Base-by-base conservation (phyloP, 2,888 invertebrate genomes). In the Agonopterix subpropinquella region DNA sequence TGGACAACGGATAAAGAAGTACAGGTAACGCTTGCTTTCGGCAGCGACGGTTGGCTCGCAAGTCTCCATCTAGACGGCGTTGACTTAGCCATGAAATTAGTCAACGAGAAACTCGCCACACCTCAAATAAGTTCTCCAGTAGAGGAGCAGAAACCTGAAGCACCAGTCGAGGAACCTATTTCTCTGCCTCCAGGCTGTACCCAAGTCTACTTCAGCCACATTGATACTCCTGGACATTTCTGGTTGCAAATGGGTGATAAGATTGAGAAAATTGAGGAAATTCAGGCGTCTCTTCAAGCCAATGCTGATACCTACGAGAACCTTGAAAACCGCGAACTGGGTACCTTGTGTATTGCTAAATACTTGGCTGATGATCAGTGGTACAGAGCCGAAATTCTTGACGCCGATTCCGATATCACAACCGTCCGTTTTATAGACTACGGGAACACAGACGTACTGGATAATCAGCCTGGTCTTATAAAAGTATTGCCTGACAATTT, bases 321-420 rank as follows among this genome's bases (percentile, higher is more conserved):
- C 39, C 72, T 93, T 8, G 89, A 89, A 49, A 90, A 74, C 48
- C 88, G 91, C 1, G 90, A 91, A 44, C 83, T 91, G 49, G 92
- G 92, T 7, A 90, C 91, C 0, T 65, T 92, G 0, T 95, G 95
- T 61, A 89, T 92, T 45, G 97, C 97, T 0, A 92, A 94, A 65
- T 98, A 96, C 73, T 91, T 92, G 0, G 92, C 92, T 1, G 96
- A 98, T 69, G 93, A 94, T 41, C 91, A 91, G 55, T 99, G 98
- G 98, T 98, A 98, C 76, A 91, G 98, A 51, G 98, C 97, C 0
- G 92, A 92, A 68, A 93, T 98, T 8, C 90, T 97, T 41, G 96
- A 96, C 69, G 91, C 93, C 0, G 93, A 93, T 55, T 89, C 91
- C 5, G 94, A 95, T 55, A 92, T 94, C 41, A 94, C 92, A 8